These are phyloP conservation scores for Drosophila melanica DNA, from an alignment of 1,140 invertebrate species.

Conservation along the genomic window DNA sequence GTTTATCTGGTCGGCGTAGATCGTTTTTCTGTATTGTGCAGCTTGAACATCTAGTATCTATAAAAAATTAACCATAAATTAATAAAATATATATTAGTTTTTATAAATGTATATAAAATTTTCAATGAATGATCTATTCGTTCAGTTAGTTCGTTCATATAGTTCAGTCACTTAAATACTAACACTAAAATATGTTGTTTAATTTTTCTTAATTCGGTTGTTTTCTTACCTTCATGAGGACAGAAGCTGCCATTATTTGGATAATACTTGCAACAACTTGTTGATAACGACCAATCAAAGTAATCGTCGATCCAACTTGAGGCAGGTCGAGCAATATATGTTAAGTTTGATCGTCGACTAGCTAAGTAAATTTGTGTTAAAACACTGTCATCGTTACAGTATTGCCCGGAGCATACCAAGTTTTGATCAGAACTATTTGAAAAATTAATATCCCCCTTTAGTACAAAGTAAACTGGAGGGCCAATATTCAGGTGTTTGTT, in stretches of 20 bases:
- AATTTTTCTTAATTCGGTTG: too few relatives aligned
- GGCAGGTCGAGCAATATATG: slow-evolving; percentile 94
- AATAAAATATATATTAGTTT: neutral
- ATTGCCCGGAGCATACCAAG: slow-evolving; percentile 91
- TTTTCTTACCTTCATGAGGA: slow-evolving; percentile 86
- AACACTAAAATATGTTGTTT: too few relatives aligned
- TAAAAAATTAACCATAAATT: slow-evolving; percentile 33
- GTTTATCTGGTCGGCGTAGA: slow-evolving; percentile 85
- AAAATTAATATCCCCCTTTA: slow-evolving; percentile 93
- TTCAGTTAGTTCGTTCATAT: too few relatives aligned
- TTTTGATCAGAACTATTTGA: slow-evolving; percentile 90
- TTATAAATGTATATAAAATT: neutral
- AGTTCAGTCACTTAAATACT: too few relatives aligned
- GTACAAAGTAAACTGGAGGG: slow-evolving; percentile 98
- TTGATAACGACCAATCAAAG: slow-evolving; percentile 91
- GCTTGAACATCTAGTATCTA: slow-evolving; percentile 62
- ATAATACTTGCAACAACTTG: slow-evolving; percentile 87
- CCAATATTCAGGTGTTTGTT: slow-evolving; percentile 96
- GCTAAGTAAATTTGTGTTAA: slow-evolving; percentile 92
- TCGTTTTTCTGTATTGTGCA: slow-evolving; percentile 64
- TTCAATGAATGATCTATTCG: too few relatives aligned
- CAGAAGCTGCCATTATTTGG: slow-evolving; percentile 87
- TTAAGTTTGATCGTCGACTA: slow-evolving; percentile 88
- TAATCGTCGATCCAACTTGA: slow-evolving; percentile 99
- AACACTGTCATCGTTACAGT: slow-evolving; percentile 92